Evolutionary conservation across 2,797 vertebrate genomes (phyloP), one percentile per base, ranked within the genome.

Genomic region (Euthynnus affinis): DNA sequence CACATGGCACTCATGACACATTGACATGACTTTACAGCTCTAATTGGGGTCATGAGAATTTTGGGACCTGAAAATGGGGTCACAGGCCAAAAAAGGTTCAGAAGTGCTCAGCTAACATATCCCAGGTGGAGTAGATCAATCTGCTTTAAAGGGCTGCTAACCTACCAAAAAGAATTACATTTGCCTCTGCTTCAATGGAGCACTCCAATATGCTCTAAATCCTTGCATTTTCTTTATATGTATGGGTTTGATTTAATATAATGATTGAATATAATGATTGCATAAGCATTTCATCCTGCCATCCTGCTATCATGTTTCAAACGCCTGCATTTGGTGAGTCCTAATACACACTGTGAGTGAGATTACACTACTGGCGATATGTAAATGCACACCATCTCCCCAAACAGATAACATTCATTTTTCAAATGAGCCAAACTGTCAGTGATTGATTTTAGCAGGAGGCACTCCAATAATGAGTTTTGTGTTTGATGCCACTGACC

Each of bases 401-500:
- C 18, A 81, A 80, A 74, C 49, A 76, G 66, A 82, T 74, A n/a
- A 61, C 64, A 15, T 64, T 63, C 71, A 83, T 84, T 89, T 87
- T 78, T 79, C 78, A 77, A 70, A 85, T 42, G 66, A 84, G 34
- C 67, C 51, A 52, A 75, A 71, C 1, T 73, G 84, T 75, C 84
- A 77, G 29, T 80, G 89, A 90, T 83, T 56, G 71, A 90, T 91
- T 78, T 63, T 6, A 13, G 46, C 66, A 3, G 37, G 71, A 80
- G 67, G 22, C 69, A 2, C 71, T 81, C 53, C 66, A 62, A 81
- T 85, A 88, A 88, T 78, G 77, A 84, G 73, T 78, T 78, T 60
- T 51, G 78, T 71, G 83, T 87, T 86, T 73, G 83, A 80, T 69
- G 87, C 77, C 80, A 29, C 72, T 81, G 88, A 78, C 89, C 83